Percentiles rank a stretch among this genome's conserved stretches.
Conservation (phyloP, 1,140 invertebrate genomes). For the Drosophila littoralis region DNA sequence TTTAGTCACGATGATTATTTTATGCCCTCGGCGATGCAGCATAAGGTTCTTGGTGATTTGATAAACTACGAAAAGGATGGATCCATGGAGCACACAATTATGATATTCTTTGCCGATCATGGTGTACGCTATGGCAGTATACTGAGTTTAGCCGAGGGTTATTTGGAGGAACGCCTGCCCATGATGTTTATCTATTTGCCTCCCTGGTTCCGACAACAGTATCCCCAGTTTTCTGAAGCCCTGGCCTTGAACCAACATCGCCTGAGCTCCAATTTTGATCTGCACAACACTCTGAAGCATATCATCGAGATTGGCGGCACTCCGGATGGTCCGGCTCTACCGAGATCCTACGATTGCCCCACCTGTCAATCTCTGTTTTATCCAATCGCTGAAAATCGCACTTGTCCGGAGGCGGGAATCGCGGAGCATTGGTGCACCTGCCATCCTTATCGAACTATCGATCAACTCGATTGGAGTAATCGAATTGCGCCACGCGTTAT, state of each 20-base stretch:
- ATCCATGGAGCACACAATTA: slow-evolving; percentile 87
- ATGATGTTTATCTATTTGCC: slow-evolving; percentile 92
- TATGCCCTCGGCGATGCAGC: slow-evolving; percentile 88
- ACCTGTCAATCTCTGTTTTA: slow-evolving; percentile 89
- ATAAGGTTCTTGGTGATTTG: slow-evolving; percentile 86
- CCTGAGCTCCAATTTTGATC: slow-evolving; percentile 92
- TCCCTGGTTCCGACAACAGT: slow-evolving; percentile 88
- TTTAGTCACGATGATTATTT: slow-evolving; percentile 91
- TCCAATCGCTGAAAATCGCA: slow-evolving; percentile 87
- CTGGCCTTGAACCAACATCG: slow-evolving; percentile 89
- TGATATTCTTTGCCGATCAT: slow-evolving; percentile 96
- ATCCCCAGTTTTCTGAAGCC: slow-evolving; percentile 87
- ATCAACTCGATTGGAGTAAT: slow-evolving; percentile 73
- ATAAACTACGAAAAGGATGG: slow-evolving; percentile 86
- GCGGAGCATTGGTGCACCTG: slow-evolving; percentile 92
- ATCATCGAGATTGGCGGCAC: slow-evolving; percentile 77
- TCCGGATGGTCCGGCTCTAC: slow-evolving; percentile 13
- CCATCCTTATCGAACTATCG: slow-evolving; percentile 84
- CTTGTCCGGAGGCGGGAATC: slow-evolving; percentile 89
- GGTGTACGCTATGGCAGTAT: slow-evolving; percentile 94
- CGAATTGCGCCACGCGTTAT: slow-evolving; percentile 84
- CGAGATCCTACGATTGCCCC: slow-evolving; percentile 85
- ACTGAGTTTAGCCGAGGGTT: slow-evolving; percentile 87
- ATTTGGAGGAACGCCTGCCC: slow-evolving; percentile 94
- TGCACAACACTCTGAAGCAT: slow-evolving; percentile 88